phyloP scores from a whole-genome alignment of 1,140 invertebrate species.

The Cydia splendana region DNA sequence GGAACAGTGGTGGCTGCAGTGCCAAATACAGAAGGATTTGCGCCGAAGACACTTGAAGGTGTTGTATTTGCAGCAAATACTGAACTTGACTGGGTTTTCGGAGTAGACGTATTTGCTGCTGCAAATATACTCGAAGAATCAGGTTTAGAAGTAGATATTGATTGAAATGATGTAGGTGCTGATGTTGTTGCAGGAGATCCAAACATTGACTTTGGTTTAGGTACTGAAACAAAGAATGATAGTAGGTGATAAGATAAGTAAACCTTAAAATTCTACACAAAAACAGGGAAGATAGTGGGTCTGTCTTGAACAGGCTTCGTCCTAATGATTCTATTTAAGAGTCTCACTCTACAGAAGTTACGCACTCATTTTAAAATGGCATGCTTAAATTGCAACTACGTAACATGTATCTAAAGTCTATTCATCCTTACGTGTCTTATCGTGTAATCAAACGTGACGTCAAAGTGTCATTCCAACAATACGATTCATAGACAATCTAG shows the following conservation, averaged over 20 bases:
- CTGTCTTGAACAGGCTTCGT: too few species aligned
- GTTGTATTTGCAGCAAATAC: background rate
- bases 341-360: too few species aligned
- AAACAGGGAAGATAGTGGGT: too few species aligned
- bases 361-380: too few species aligned
- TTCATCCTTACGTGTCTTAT: too few species aligned
- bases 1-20: conserved; percentile 27
- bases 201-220: conserved; percentile 40
- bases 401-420: too few species aligned
- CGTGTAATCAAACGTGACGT: too few species aligned
- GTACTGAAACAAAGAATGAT: conserved; percentile 39
- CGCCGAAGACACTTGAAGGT: conserved; percentile 1
- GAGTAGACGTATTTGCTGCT: conserved; percentile 43
- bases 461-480: too few species aligned
- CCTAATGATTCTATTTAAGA: too few species aligned
- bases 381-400: too few species aligned
- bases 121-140: conserved; percentile 53
- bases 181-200: conserved; percentile 31
- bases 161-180: conserved; percentile 31
- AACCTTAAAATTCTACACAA: background rate
- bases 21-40: conserved; percentile 15
- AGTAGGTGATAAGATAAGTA: background rate
- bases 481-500: too few species aligned
- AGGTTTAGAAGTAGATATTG: conserved; percentile 26
- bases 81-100: background rate